Evolutionary conservation across 2,797 vertebrate genomes (phyloP).

Genomic region (Liparis tanakae): DNA sequence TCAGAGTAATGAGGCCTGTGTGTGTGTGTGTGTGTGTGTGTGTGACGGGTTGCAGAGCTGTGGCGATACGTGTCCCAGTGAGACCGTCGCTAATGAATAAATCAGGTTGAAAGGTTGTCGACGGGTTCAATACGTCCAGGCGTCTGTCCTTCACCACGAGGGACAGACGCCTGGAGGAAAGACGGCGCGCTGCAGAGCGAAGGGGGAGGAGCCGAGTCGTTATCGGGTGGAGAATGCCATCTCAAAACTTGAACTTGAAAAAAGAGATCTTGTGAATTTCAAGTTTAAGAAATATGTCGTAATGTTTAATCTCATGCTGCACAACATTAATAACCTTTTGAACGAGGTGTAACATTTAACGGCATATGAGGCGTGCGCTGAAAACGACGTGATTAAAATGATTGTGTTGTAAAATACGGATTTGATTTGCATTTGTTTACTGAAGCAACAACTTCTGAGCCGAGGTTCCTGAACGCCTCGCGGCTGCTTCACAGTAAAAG

Average conservation of each 20-base stretch:
- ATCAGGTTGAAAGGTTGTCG: slow-evolving; percentile 24
- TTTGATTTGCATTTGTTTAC: neutral
- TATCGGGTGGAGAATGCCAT: no score
- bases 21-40: no score
- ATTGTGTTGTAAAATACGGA: neutral
- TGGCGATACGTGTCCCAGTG: slow-evolving; percentile 34
- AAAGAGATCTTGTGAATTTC: no score
- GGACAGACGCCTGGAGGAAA: neutral
- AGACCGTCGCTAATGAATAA: slow-evolving; percentile 43
- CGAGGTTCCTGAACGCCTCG: neutral
- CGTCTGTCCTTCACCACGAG: slow-evolving; percentile 4
- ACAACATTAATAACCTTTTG: no score
- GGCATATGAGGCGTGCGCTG: neutral
- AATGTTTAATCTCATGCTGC: neutral
- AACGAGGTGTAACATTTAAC: neutral
- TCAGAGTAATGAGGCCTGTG: slow-evolving; percentile 42
- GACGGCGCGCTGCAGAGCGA: neutral
- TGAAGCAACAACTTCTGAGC: neutral
- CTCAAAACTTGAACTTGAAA: no score
- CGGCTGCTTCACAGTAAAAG: neutral
- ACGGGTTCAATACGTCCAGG: neutral
- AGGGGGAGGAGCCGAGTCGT: no score
- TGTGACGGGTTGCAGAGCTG: slow-evolving; percentile 29
- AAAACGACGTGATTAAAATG: neutral
- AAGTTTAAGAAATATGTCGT: neutral